phyloP scores from a whole-genome alignment of 2,113 vertebrate genomes.

The Albula glossodonta region DNA sequence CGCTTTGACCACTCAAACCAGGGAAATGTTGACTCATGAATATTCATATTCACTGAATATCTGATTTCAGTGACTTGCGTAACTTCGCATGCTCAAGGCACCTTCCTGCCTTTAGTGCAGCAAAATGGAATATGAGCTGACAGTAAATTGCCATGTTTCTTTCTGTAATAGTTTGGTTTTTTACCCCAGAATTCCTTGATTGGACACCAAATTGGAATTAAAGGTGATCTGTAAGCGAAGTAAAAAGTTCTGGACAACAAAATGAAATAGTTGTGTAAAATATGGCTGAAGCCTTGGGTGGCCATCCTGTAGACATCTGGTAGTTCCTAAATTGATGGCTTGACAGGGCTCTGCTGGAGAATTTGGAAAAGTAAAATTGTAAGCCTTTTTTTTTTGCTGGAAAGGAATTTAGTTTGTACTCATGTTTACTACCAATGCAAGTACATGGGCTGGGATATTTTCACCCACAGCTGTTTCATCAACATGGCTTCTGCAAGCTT shows the following conservation, averaged over 20 bases:
- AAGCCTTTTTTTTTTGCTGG: background rate
- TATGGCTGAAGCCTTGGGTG: background rate
- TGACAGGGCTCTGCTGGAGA: background rate
- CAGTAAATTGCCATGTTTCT: no score
- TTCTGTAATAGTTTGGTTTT: background rate
- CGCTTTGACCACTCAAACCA: no score
- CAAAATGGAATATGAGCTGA: no score
- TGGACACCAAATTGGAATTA: background rate
- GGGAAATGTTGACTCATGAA: no score
- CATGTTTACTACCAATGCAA: background rate
- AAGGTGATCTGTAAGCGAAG: background rate
- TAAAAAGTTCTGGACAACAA: background rate
- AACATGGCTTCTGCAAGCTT: background rate
- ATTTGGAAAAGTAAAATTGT: background rate
- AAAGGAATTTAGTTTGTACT: conserved; percentile 5
- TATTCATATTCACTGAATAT: no score
- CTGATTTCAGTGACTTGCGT: no score
- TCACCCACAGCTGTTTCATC: background rate
- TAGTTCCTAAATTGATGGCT: background rate
- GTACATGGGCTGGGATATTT: background rate
- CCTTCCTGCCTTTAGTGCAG: no score
- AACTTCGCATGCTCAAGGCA: no score
- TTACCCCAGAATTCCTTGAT: background rate
- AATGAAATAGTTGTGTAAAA: background rate
- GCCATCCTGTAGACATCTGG: background rate